Evolutionary conservation across 1,140 invertebrate species (phyloP).

Genomic region (Latrodectus geometricus): DNA sequence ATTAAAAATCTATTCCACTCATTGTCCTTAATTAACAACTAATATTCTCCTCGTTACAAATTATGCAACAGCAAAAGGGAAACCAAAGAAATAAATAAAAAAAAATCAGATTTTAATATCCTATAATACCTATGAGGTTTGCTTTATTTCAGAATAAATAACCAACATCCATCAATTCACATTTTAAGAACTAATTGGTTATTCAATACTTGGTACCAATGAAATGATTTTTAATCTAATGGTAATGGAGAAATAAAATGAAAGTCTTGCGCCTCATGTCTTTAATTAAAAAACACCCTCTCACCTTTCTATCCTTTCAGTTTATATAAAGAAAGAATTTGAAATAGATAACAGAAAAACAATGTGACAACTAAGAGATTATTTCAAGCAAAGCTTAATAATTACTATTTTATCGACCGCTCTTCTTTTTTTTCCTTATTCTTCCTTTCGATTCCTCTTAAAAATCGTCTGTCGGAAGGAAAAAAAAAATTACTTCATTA

Average conservation of each 20-base stretch:
- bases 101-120: too few species aligned
- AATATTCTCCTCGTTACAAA: too few species aligned
- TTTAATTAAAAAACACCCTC: constrained; percentile 46
- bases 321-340: constrained; percentile 26
- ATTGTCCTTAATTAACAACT: too few species aligned
- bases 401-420: constrained; percentile 54
- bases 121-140: too few species aligned
- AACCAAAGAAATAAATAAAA: too few species aligned
- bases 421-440: constrained; percentile 20
- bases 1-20: too few species aligned
- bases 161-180: neutral
- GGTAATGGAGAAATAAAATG: constrained; percentile 24
- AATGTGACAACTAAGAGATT: constrained; percentile 46
- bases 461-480: constrained; percentile 34
- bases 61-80: too few species aligned
- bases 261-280: constrained; percentile 6
- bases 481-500: constrained; percentile 25
- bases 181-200: constrained; percentile 41
- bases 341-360: constrained; percentile 53
- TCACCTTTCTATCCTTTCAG: constrained; percentile 18
- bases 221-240: constrained; percentile 51
- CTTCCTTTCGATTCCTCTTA: neutral
- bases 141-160: neutral
- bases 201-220: constrained; percentile 35
- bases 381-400: constrained; percentile 50